Conservation (phyloP, 1,140 invertebrate species). For the Drosophila watanabei region DNA sequence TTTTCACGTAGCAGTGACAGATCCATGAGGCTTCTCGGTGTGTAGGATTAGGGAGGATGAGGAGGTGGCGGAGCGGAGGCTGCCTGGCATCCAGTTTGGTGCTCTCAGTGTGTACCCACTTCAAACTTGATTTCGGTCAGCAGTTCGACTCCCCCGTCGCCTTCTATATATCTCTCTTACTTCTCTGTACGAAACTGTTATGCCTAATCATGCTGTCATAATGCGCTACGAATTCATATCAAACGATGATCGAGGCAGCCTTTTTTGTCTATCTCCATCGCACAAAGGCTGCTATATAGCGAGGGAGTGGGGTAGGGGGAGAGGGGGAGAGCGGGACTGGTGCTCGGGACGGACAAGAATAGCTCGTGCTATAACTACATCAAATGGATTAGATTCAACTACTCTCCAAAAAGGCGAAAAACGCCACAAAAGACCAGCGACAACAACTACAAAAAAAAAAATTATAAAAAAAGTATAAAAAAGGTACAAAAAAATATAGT, state of each 20-base stretch:
- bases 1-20: conserved; percentile 69
- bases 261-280: conserved; percentile 69
- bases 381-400: conserved; percentile 85
- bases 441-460: conserved; percentile 12
- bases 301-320: neutral
- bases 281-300: conserved; percentile 22
- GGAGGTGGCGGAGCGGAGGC: conserved; percentile 1
- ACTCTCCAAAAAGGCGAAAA: conserved; percentile 81
- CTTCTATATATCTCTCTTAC: conserved; percentile 28
- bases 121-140: conserved; percentile 80
- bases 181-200: conserved; percentile 75
- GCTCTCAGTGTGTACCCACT: conserved; percentile 54
- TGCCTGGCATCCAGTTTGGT: conserved; percentile 58
- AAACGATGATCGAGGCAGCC: conserved; percentile 83
- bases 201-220: conserved; percentile 86
- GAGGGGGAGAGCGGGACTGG: neutral
- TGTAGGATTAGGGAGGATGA: neutral
- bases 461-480: neutral
- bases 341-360: conserved; percentile 68
- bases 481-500: too few relatives aligned
- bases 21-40: conserved; percentile 49
- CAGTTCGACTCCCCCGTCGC: conserved; percentile 61
- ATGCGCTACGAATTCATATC: conserved; percentile 85
- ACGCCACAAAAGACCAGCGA: conserved; percentile 73
- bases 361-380: conserved; percentile 84